Conservation (phyloP, 2,888 invertebrate genomes). For the Bhutanitis thaidina region DNA sequence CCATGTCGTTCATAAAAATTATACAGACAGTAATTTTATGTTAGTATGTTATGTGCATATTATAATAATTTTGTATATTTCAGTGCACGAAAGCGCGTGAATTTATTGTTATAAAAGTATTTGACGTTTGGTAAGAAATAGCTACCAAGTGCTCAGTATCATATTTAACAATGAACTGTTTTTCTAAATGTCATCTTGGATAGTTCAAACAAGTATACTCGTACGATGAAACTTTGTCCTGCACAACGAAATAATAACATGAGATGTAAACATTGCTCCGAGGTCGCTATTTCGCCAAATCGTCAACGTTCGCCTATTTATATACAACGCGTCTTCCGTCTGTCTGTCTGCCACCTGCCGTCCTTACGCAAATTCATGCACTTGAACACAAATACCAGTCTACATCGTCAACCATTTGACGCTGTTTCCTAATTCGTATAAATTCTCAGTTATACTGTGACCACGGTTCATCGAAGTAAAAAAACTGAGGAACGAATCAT, state of each 20-base stretch:
- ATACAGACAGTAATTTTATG: too few species aligned
- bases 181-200: constrained; percentile 31
- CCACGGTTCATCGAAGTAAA: constrained; percentile 42
- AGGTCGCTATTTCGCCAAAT: constrained; percentile 70
- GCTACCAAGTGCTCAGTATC: not conserved
- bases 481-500: constrained; percentile 45
- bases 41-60: too few species aligned
- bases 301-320: constrained; percentile 67
- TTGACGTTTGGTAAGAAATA: too few species aligned
- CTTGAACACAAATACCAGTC: constrained; percentile 27
- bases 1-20: too few species aligned
- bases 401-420: constrained; percentile 12
- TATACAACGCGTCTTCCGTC: constrained; percentile 69
- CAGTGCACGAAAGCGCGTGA: too few species aligned
- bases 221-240: constrained; percentile 31
- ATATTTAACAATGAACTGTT: not conserved
- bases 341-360: constrained; percentile 67
- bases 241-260: constrained; percentile 41
- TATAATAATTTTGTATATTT: too few species aligned
- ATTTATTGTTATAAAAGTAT: too few species aligned
- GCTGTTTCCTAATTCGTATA: constrained; percentile 25
- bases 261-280: constrained; percentile 69
- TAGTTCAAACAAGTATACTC: constrained; percentile 35
- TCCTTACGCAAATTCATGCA: constrained; percentile 33
- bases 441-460: constrained; percentile 26